Base-by-base conservation (phyloP, 1,140 invertebrate species). In the Pogonognathellus flavescens region DNA sequence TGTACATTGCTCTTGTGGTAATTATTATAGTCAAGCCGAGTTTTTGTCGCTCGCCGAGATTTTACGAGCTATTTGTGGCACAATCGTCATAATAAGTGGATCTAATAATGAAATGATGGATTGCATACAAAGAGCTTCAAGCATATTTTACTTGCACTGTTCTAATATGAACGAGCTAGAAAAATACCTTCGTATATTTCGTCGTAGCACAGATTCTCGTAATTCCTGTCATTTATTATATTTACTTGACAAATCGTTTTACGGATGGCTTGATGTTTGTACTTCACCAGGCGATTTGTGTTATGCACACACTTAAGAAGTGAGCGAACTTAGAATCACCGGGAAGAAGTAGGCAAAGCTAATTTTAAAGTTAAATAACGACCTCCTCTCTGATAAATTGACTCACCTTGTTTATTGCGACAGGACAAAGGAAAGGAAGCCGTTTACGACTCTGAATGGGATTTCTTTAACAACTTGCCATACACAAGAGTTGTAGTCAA, bases 301-400 rank as follows among this genome's bases (percentile, higher is more conserved):
- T 6, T 41, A 41, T 22, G 9, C 11, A 66, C 9, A 10, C 20
- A 66, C 22, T 5, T 66, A 25, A 14, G 62, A 1, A 55, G 9
- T 55, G 16, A 14, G 1, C 2, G 31, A 41, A 10, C 3, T 2
- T 55, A 55, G 11, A 55, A 55, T 55, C 53, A 66, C 62, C 25
- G 5, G n/a, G 16, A 25, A 76, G 70, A 76, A 76, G 70, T 76
- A 50, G 70, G 70, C 31, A 76, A 76, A 76, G 70, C 70, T 76
- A 76, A 76, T 76, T 76, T 76, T 76, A 76, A 76, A 76, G 41
- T 50, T 76, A 76, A 76, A 76, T 76, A 76, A 76, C 70, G 70
- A 76, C 70, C 41, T 76, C 70, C n/a, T 76, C 70, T 76, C 31
- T 72, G 66, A 76, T 76, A 76, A 49, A 76, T 50, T 76, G 70